phyloP scores from a whole-genome alignment of 2,113 vertebrate species.

The Junco hyemalis region DNA sequence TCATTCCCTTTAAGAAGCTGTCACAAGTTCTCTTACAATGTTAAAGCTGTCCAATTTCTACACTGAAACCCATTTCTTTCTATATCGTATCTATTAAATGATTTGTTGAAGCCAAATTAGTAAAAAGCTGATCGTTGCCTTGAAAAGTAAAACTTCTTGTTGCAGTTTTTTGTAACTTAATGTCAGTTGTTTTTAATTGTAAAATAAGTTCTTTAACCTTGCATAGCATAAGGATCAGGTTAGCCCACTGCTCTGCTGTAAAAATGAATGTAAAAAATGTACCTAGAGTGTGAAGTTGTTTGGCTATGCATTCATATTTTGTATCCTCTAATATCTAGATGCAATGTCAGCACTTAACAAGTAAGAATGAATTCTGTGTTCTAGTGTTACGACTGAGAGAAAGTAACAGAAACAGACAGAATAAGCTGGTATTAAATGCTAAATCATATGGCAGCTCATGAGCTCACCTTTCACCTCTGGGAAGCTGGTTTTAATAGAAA shows the following conservation, averaged over 20 bases:
- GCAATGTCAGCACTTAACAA: conserved; percentile 17
- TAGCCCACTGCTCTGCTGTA: not conserved
- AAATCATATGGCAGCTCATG: conserved; percentile 45
- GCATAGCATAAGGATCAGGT: not conserved
- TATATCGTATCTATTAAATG: not conserved
- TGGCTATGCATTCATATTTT: not conserved
- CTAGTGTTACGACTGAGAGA: not conserved
- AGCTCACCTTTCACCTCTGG: conserved; percentile 52
- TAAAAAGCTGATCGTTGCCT: not conserved
- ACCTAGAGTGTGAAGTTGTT: not conserved
- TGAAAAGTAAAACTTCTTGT: not conserved
- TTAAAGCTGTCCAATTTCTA: not conserved
- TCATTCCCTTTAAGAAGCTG: not conserved
- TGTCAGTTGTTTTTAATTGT: not conserved
- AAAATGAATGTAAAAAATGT: not conserved
- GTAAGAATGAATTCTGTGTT: not conserved
- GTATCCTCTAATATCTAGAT: conserved; percentile 26
- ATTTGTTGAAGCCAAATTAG: not conserved
- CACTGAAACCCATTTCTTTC: not conserved
- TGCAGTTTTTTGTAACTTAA: not conserved
- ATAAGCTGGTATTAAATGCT: conserved; percentile 51
- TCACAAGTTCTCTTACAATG: not conserved
- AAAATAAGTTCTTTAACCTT: not conserved
- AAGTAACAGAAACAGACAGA: conserved; percentile 48
- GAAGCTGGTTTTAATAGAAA: conserved; percentile 58